phyloP scores from a whole-genome alignment of 2,888 invertebrate species.

The Anticlea derivata region DNA sequence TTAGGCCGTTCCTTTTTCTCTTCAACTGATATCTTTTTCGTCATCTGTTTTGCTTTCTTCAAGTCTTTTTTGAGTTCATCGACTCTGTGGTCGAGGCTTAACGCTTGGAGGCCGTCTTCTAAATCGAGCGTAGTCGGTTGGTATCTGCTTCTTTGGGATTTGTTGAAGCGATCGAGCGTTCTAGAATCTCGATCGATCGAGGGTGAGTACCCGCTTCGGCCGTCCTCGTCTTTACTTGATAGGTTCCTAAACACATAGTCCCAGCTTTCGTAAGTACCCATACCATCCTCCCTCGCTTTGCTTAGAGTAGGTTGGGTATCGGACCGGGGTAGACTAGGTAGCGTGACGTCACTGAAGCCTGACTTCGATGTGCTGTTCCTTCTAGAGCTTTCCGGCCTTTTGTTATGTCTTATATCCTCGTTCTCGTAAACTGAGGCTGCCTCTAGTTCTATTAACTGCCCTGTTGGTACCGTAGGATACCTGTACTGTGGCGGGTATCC shows the following conservation, averaged over 20 bases:
- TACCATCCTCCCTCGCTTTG: slow-evolving; percentile 85
- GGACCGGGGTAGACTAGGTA: slow-evolving; percentile 73
- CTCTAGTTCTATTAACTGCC: slow-evolving; percentile 87
- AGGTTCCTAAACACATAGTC: slow-evolving; percentile 91
- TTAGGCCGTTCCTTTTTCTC: slow-evolving; percentile 53
- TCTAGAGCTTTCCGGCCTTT: slow-evolving; percentile 57
- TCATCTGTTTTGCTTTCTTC: slow-evolving; percentile 61
- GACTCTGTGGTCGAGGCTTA: slow-evolving; percentile 77
- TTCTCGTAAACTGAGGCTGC: slow-evolving; percentile 70
- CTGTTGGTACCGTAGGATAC: slow-evolving; percentile 85
- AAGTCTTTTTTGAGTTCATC: slow-evolving; percentile 77
- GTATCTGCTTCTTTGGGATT: slow-evolving; percentile 74
- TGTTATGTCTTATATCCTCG: slow-evolving; percentile 56
- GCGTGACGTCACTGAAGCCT: slow-evolving; percentile 67
- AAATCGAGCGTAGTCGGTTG: slow-evolving; percentile 80
- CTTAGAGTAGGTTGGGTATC: slow-evolving; percentile 77
- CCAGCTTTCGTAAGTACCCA: slow-evolving; percentile 90
- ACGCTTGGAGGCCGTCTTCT: slow-evolving; percentile 82
- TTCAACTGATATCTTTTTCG: slow-evolving; percentile 58
- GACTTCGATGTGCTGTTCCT: slow-evolving; percentile 71
- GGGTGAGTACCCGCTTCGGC: slow-evolving; percentile 86
- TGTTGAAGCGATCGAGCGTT: slow-evolving; percentile 71
- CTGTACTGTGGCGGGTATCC: slow-evolving; percentile 63
- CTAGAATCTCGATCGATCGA: slow-evolving; percentile 74
- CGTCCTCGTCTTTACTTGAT: slow-evolving; percentile 87